Percentiles rank a stretch among this genome's conserved stretches.
These are phyloP conservation scores for Brachypalpus laphriformis DNA, from an alignment of 2,888 invertebrate genomes.

Conservation along the genomic window DNA sequence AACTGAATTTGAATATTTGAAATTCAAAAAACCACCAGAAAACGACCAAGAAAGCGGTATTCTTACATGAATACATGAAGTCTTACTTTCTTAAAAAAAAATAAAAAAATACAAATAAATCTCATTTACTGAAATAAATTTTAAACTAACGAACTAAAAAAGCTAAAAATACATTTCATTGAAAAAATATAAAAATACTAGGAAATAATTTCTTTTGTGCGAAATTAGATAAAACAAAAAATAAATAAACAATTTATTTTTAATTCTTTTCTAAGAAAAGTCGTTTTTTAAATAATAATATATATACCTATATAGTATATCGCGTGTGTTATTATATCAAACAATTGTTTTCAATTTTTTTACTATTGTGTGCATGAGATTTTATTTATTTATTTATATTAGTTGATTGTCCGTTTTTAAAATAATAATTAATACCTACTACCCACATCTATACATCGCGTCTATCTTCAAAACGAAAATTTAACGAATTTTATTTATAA, in stretches of 20 bases:
- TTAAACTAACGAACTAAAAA: slow-evolving; percentile 60
- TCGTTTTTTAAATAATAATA: slow-evolving; percentile 72
- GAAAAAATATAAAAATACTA: slow-evolving; percentile 36
- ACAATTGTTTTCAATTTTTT: slow-evolving; percentile 67
- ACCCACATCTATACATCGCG: background rate
- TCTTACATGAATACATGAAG: slow-evolving; percentile 53
- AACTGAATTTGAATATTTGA: slow-evolving; percentile 58
- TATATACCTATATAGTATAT: slow-evolving; percentile 55
- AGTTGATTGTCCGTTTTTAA: slow-evolving; percentile 48
- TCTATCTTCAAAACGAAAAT: slow-evolving; percentile 13
- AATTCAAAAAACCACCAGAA: slow-evolving; percentile 70
- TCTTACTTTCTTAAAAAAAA: slow-evolving; percentile 33
- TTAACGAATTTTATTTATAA: slow-evolving; percentile 21
- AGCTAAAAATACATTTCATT: slow-evolving; percentile 73
- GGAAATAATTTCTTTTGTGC: slow-evolving; percentile 64
- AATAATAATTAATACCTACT: slow-evolving; percentile 5
- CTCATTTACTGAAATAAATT: slow-evolving; percentile 34
- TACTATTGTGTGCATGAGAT: slow-evolving; percentile 71
- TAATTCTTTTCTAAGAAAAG: slow-evolving; percentile 78
- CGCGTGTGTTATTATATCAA: slow-evolving; percentile 72
- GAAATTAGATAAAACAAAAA: slow-evolving; percentile 53
- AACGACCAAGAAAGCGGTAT: slow-evolving; percentile 63
- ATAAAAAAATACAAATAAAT: slow-evolving; percentile 5
- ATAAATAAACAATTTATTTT: slow-evolving; percentile 67
- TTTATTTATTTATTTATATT: slow-evolving; percentile 65